phyloP scores from a whole-genome alignment of 2,113 vertebrate species.

The Eubucco bourcierii region DNA sequence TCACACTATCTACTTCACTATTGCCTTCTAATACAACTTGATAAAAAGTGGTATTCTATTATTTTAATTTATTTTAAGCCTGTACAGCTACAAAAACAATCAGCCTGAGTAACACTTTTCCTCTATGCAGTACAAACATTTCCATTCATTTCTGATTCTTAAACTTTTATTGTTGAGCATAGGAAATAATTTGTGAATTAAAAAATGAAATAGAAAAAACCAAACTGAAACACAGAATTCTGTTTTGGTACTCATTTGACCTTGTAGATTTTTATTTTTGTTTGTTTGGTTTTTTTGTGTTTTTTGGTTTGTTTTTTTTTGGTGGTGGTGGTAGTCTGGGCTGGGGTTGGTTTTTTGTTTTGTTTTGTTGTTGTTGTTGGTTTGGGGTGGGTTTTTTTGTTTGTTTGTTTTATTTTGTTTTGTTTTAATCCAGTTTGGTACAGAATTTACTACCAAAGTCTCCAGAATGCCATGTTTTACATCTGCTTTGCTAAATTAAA shows the following conservation, averaged over 20 bases:
- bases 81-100: not conserved
- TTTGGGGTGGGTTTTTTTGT: not conserved
- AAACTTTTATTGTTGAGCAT: not conserved
- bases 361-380: no score
- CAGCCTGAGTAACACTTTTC: not conserved
- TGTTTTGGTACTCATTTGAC: not conserved
- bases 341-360: not conserved
- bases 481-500: constrained; percentile 19
- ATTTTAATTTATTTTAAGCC: not conserved
- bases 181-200: not conserved
- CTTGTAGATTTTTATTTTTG: no score
- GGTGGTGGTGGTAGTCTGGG: no score
- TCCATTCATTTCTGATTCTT: constrained; percentile 1
- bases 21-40: not conserved
- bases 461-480: constrained; percentile 30
- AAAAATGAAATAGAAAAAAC: not conserved
- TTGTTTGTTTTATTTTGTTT: not conserved
- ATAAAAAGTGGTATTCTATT: not conserved
- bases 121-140: not conserved
- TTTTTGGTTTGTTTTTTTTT: no score
- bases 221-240: not conserved
- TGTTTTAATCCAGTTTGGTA: not conserved
- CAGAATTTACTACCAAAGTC: not conserved
- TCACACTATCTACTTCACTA: constrained; percentile 9
- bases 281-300: no score